phyloP scores from a whole-genome alignment of 2,113 vertebrate genomes.

The Halichoerus grypus region DNA sequence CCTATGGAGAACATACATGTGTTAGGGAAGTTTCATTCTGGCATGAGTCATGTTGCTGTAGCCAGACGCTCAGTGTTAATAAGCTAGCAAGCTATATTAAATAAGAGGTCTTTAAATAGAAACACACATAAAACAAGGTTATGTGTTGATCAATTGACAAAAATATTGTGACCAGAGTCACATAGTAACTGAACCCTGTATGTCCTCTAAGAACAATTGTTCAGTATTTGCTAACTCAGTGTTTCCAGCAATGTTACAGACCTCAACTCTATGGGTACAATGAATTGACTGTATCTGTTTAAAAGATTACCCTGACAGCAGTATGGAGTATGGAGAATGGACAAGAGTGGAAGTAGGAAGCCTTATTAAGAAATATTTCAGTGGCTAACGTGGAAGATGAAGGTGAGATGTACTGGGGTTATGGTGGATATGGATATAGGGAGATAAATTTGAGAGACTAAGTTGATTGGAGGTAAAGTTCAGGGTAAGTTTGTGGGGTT shows the following conservation, averaged over 20 bases:
- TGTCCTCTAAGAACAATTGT: not conserved
- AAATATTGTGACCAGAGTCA: not conserved
- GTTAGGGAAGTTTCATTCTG: not conserved
- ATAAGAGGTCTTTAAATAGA: not conserved
- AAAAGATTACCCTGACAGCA: not conserved
- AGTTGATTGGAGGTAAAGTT: not conserved
- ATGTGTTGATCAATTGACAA: not conserved
- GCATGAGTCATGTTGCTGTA: not conserved
- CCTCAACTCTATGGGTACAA: not conserved
- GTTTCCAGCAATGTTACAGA: too few relatives aligned
- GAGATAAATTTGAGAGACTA: not conserved
- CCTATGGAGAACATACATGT: not conserved
- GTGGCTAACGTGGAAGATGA: not conserved
- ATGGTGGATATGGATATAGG: not conserved
- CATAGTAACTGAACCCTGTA: not conserved
- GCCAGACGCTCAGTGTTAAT: not conserved
- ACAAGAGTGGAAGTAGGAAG: not conserved
- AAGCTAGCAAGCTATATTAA: not conserved
- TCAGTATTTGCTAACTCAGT: not conserved
- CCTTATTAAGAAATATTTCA: not conserved
- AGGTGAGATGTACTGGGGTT: not conserved
- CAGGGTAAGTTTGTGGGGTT: not conserved
- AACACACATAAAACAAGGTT: not conserved
- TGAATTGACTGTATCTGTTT: not conserved
- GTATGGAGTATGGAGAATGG: too few relatives aligned